Base-by-base conservation (phyloP, 2,113 vertebrate species). In the Rhagologus leucostigma region DNA sequence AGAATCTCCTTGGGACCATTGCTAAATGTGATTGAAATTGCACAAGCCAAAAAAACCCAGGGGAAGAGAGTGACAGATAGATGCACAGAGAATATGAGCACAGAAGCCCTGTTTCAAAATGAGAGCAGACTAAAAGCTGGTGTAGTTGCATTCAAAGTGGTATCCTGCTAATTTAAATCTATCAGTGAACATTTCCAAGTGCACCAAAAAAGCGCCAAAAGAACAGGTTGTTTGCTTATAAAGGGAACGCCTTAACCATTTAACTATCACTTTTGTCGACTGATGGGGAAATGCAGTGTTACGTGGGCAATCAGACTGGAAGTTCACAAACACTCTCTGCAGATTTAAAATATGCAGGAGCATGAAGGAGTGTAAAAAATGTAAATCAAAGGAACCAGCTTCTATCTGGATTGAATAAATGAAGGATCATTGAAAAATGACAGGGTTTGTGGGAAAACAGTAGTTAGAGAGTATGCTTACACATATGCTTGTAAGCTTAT, bases 401-500 rank as follows among this genome's bases (percentile, higher is more conserved):
- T 77, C 82, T 95, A 73, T 97, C 90, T 95, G 60, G 39, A 95
- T 74, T 65, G 90, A 60, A 95, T 55, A 95, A 77, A 89, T 87
- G 53, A 90, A 95, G 73, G 67, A 96, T 96, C 95, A 95, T 93
- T 92, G 92, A 95, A 92, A 95, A 96, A 96, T 95, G 95, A 96
- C 95, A 96, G 90, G 90, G 93, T 96, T 93, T 95, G 92, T 92
- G 85, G 95, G 95, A 84, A 94, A 96, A 97, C 92, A 97, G 90
- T 95, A 95, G 88, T 81, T 93, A 87, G 60, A 95, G 80, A 96
- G 86, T 96, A 97, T 97, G 96, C 96, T 97, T 97, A 95, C 96
- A 97, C 96, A 97, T 97, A 96, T 96, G 96, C 95, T 96, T 95
- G 93, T 93, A 95, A 96, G 91, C 95, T 95, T 95, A 92, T 82